Evolutionary conservation across 2,797 vertebrate species (phyloP).

Genomic region (Ceryle rudis): DNA sequence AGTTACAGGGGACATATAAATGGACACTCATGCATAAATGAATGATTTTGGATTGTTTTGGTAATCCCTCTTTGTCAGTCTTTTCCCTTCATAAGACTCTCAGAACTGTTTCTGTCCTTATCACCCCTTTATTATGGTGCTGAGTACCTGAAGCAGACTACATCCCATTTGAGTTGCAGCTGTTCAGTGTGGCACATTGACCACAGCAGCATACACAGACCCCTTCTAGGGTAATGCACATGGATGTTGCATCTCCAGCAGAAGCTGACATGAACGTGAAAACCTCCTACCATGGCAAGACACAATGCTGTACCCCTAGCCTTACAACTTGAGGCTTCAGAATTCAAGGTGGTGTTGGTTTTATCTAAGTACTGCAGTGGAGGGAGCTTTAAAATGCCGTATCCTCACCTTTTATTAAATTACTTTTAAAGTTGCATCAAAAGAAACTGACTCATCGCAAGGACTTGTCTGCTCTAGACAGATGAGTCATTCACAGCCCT

Average conservation of each 20-base stretch:
- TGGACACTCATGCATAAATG: neutral
- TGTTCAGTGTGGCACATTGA: neutral
- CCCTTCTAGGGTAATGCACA: neutral
- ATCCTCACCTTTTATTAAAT: constrained; percentile 25
- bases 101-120: neutral
- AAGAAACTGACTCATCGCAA: constrained; percentile 39
- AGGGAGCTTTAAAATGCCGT: neutral
- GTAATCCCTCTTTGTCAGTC: neutral
- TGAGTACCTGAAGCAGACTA: neutral
- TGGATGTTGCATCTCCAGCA: neutral
- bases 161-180: neutral
- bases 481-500: neutral
- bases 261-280: neutral
- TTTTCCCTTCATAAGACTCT: neutral
- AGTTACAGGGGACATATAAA: neutral
- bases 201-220: neutral
- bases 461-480: neutral
- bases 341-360: neutral
- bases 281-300: neutral
- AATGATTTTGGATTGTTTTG: neutral
- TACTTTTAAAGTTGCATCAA: constrained; percentile 7
- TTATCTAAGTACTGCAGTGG: neutral
- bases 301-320: neutral
- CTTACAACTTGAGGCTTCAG: neutral
- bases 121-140: neutral